A percentile compares a stretch with the other conserved stretches of the same genome.
Conservation (phyloP, 2,888 invertebrate species). For the Fabriciana adippe region DNA sequence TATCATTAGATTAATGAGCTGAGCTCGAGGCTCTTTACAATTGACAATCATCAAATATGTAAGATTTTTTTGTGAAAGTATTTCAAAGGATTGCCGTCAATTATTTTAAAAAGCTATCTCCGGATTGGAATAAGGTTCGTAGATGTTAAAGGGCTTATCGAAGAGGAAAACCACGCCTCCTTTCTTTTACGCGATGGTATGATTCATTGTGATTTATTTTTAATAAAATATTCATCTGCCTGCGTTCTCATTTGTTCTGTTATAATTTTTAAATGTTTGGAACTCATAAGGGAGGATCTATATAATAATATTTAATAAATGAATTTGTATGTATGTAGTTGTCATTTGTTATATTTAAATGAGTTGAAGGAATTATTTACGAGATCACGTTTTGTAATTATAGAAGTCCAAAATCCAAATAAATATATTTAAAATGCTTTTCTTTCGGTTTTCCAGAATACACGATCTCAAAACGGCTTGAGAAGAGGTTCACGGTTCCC, state of each 20-base stretch:
- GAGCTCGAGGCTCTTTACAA: too few relatives aligned
- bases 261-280: too few relatives aligned
- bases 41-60: background rate
- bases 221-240: background rate
- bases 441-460: conserved; percentile 53
- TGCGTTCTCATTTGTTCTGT: too few relatives aligned
- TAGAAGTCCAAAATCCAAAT: background rate
- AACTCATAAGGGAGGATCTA: too few relatives aligned
- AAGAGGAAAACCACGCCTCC: too few relatives aligned
- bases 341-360: background rate
- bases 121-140: background rate
- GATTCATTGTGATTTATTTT: background rate
- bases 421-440: background rate
- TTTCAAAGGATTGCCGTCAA: conserved; percentile 2
- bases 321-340: background rate
- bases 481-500: conserved; percentile 70
- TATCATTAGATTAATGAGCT: too few relatives aligned
- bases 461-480: conserved; percentile 58
- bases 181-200: background rate
- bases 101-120: background rate
- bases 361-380: background rate
- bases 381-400: background rate
- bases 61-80: background rate
- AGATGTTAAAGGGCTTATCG: background rate
- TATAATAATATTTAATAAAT: too few relatives aligned